Evolutionary conservation across 1,140 invertebrate genomes (phyloP).

Genomic region (Pseudomyrmex concolor): DNA sequence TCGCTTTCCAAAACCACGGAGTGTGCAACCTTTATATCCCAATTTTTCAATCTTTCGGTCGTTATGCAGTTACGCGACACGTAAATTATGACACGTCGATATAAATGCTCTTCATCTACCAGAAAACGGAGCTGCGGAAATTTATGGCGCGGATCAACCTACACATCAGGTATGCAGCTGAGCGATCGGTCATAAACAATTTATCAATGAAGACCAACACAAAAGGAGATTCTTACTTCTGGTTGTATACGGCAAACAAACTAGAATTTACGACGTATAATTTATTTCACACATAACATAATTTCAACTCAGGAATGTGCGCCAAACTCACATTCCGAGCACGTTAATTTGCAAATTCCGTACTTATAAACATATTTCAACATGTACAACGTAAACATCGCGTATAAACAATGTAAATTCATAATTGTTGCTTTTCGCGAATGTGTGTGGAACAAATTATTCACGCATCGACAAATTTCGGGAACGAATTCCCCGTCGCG

Average conservation of each 20-base stretch:
- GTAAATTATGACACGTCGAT: constrained; percentile 38
- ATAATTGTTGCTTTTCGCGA: background rate
- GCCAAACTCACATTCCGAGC: background rate
- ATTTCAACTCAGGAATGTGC: background rate
- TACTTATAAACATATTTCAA: background rate
- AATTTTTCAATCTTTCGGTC: constrained; percentile 48
- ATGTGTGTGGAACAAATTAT: background rate
- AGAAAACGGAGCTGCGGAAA: background rate
- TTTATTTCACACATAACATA: too few species aligned
- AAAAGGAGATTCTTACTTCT: background rate
- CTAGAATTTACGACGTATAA: background rate
- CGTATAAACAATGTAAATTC: background rate
- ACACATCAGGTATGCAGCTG: background rate
- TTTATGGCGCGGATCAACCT: constrained; percentile 10
- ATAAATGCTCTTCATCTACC: background rate
- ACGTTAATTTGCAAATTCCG: constrained; percentile 8
- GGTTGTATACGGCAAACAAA: constrained; percentile 15
- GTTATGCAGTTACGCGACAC: constrained; percentile 30
- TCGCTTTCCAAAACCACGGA: background rate
- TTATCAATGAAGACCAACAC: constrained; percentile 26
- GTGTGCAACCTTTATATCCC: background rate
- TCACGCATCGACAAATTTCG: background rate
- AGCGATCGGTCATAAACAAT: constrained; percentile 24
- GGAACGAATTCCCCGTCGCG: background rate
- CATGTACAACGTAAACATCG: background rate